Conservation (phyloP, 1,140 invertebrate genomes). For the Lerema accius region DNA sequence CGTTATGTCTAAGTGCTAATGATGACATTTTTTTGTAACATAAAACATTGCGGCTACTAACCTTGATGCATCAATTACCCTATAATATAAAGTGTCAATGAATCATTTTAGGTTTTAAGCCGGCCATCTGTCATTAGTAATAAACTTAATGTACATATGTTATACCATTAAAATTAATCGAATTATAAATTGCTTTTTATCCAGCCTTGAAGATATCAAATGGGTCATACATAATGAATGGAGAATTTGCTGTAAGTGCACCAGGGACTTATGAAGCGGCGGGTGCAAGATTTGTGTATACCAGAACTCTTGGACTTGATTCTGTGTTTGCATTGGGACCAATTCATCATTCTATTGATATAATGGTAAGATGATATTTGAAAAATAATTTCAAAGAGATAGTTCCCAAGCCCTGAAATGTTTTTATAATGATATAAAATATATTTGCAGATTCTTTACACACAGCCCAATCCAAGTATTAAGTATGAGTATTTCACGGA, state of each 20-base stretch:
- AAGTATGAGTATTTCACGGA: conserved; percentile 92
- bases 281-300: conserved; percentile 90
- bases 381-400: too few relatives aligned
- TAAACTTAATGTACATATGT: background rate
- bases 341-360: conserved; percentile 88
- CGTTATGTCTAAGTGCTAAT: background rate
- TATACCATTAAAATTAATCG: conserved; percentile 14
- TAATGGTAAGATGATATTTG: conserved; percentile 85
- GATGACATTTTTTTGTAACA: conserved; percentile 1
- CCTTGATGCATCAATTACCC: conserved; percentile 23
- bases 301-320: conserved; percentile 84
- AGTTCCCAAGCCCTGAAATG: too few relatives aligned
- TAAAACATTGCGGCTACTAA: conserved; percentile 11
- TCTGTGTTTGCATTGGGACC: conserved; percentile 89
- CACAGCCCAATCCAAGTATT: conserved; percentile 91
- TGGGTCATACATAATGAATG: conserved; percentile 90
- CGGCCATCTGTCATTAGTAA: conserved; percentile 25
- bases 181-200: conserved; percentile 41
- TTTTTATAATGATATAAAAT: background rate
- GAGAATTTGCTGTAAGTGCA: conserved; percentile 88
- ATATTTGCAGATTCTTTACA: conserved; percentile 87
- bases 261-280: conserved; percentile 89
- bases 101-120: conserved; percentile 17
- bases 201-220: conserved; percentile 89
- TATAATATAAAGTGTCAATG: conserved; percentile 24